These are phyloP conservation scores for Gryon sp. DNA, from an alignment of 1,140 invertebrate genomes.

Conservation along the genomic window DNA sequence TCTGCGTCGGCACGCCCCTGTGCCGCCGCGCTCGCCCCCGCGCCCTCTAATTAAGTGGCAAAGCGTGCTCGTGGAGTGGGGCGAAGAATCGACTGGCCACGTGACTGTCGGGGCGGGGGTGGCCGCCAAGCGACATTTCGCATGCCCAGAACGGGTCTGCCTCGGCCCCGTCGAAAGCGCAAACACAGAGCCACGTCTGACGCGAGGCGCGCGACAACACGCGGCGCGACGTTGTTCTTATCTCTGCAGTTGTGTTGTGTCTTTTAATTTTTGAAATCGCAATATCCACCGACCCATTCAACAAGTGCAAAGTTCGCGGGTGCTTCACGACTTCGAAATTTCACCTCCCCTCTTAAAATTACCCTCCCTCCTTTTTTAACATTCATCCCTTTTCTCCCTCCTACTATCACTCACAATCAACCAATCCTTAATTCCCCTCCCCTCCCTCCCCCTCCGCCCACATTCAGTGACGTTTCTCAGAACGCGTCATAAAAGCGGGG, in stretches of 20 bases:
- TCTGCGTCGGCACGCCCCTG: conserved; percentile 21
- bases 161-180: conserved; percentile 8
- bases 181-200: conserved; percentile 23
- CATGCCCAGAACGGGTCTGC: conserved; percentile 73
- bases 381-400: too few species aligned
- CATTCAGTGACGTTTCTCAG: conserved; percentile 1
- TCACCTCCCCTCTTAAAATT: too few species aligned
- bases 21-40: conserved; percentile 9
- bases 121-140: conserved; percentile 74
- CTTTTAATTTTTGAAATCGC: too few species aligned
- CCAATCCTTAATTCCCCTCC: not conserved
- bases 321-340: too few species aligned
- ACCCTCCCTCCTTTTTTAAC: too few species aligned
- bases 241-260: too few species aligned
- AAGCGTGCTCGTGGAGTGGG: conserved; percentile 13
- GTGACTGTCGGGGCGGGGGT: conserved; percentile 76
- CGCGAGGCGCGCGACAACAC: conserved; percentile 38
- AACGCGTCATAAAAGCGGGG: conserved; percentile 22
- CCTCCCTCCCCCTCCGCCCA: not conserved
- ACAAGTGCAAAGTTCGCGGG: conserved; percentile 48
- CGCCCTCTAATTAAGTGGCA: conserved; percentile 61
- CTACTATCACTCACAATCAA: too few species aligned
- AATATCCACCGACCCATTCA: conserved; percentile 33
- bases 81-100: conserved; percentile 64
- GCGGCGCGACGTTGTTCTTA: conserved; percentile 19